These are phyloP conservation scores for Marasmarcha lunaedactyla DNA, from an alignment of 2,888 invertebrate species.

Conservation along the genomic window DNA sequence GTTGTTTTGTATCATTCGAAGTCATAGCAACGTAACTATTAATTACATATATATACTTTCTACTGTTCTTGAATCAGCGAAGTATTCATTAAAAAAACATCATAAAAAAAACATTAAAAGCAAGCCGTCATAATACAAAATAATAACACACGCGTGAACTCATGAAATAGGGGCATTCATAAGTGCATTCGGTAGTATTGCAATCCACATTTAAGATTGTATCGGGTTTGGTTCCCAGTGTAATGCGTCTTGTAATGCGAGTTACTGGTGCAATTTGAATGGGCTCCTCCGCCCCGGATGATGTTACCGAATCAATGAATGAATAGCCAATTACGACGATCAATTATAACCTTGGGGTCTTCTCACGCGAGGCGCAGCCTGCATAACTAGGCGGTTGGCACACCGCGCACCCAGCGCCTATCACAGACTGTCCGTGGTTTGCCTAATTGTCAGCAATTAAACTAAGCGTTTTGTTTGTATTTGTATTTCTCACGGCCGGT, in stretches of 20 bases:
- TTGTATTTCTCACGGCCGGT: slow-evolving; percentile 9
- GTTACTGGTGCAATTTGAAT: too few relatives aligned
- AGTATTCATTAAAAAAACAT: too few relatives aligned
- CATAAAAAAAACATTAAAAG: too few relatives aligned
- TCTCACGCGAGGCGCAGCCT: background rate
- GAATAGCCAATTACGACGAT: background rate
- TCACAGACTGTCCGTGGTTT: background rate
- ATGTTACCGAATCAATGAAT: background rate
- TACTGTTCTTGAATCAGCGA: too few relatives aligned
- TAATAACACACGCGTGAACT: too few relatives aligned
- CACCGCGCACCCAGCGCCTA: background rate
- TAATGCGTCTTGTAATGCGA: background rate
- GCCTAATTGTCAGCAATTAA: slow-evolving; percentile 13
- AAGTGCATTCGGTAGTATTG: too few relatives aligned
- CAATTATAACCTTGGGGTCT: slow-evolving; percentile 1
- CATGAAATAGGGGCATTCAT: too few relatives aligned
- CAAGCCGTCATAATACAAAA: too few relatives aligned
- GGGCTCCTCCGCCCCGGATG: too few relatives aligned
- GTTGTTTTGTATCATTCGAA: too few relatives aligned
- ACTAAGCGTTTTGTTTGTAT: slow-evolving; percentile 3
- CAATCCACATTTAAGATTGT: background rate
- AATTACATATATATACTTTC: too few relatives aligned
- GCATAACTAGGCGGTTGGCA: background rate
- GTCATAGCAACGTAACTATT: too few relatives aligned
- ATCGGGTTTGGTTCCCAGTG: background rate